These are phyloP conservation scores for Diachasmimorpha longicaudata DNA, from an alignment of 1,140 invertebrate species.

Conservation along the genomic window DNA sequence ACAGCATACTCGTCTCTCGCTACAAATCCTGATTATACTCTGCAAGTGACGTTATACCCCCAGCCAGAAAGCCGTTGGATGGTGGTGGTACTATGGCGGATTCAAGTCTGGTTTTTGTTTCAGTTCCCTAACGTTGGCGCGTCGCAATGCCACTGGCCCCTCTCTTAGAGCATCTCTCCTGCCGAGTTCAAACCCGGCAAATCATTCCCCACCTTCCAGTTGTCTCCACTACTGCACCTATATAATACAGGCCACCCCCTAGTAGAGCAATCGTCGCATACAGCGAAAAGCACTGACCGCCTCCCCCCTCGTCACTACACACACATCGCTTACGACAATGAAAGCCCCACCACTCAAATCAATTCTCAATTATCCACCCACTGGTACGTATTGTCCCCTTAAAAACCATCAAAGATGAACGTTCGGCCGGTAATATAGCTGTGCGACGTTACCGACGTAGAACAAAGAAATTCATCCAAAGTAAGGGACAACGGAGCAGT, in stretches of 20 bases:
- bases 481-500: background rate
- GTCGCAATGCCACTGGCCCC: slow-evolving; percentile 20
- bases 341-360: slow-evolving; percentile 55
- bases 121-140: slow-evolving; percentile 35
- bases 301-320: slow-evolving; percentile 31
- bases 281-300: background rate
- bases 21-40: slow-evolving; percentile 65
- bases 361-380: slow-evolving; percentile 62
- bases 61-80: background rate
- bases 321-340: slow-evolving; percentile 42
- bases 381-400: slow-evolving; percentile 20
- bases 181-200: slow-evolving; percentile 5
- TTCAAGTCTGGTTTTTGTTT: slow-evolving; percentile 63
- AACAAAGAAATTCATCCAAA: slow-evolving; percentile 29
- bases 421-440: slow-evolving; percentile 20
- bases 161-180: background rate
- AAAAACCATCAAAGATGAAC: slow-evolving; percentile 12
- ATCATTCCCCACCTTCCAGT: slow-evolving; percentile 14
- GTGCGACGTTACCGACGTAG: slow-evolving; percentile 34
- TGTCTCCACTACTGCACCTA: slow-evolving; percentile 24
- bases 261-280: slow-evolving; percentile 26
- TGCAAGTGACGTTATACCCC: slow-evolving; percentile 60
- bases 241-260: slow-evolving; percentile 35
- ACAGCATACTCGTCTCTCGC: slow-evolving; percentile 42
- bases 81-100: slow-evolving; percentile 48